A percentile compares a stretch with the other conserved stretches of the same genome.
phyloP scores from a whole-genome alignment of 1,140 invertebrate species.

The Teleopsis dalmanni region DNA sequence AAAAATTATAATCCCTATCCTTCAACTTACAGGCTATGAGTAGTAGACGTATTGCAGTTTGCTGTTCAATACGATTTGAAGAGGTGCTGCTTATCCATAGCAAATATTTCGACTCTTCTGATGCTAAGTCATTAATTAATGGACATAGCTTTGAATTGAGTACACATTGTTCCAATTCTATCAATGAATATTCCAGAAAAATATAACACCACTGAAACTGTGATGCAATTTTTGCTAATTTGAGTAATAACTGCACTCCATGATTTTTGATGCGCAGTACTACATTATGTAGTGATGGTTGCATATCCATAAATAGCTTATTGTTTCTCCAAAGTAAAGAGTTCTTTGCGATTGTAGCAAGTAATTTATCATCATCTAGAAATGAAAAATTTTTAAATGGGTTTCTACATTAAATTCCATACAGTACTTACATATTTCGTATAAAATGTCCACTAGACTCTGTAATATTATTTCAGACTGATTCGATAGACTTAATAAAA shows the following conservation, averaged over 20 bases:
- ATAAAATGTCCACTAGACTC: constrained; percentile 33
- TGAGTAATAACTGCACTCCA: constrained; percentile 30
- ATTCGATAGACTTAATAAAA: constrained; percentile 31
- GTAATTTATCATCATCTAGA: constrained; percentile 30
- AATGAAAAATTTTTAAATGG: neutral
- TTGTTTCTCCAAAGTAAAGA: constrained; percentile 34
- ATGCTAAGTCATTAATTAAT: constrained; percentile 29
- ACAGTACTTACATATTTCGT: constrained; percentile 33
- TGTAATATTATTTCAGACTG: constrained; percentile 38
- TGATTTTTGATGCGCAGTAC: constrained; percentile 28
- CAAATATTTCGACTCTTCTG: constrained; percentile 34
- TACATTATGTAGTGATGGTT: constrained; percentile 37
- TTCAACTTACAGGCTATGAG: constrained; percentile 35
- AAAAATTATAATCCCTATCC: neutral
- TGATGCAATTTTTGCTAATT: constrained; percentile 30
- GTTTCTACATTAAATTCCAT: neutral
- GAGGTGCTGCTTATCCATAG: constrained; percentile 38
- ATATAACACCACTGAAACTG: constrained; percentile 42
- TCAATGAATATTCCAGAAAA: constrained; percentile 48
- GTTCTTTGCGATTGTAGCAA: constrained; percentile 28
- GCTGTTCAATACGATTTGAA: constrained; percentile 37
- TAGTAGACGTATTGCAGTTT: constrained; percentile 47
- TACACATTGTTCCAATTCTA: constrained; percentile 43
- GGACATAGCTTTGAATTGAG: constrained; percentile 32
- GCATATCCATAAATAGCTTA: constrained; percentile 37